phyloP scores from a whole-genome alignment of 2,797 vertebrate species.

The Rachycentron canadum region DNA sequence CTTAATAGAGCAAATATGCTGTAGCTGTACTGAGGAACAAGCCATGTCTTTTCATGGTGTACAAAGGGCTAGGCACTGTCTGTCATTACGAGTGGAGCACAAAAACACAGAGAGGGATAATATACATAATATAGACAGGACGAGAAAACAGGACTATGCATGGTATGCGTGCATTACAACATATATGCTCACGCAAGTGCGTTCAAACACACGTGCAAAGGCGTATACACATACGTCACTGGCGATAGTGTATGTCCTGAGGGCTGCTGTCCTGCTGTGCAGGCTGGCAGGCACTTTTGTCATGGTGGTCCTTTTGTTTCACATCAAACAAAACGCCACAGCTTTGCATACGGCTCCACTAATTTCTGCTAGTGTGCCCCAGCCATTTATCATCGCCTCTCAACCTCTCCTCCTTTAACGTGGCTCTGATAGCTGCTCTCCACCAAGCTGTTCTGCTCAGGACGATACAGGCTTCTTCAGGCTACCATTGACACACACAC shows the following conservation, averaged over 20 bases:
- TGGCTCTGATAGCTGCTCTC: slow-evolving; percentile 77
- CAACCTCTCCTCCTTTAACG: slow-evolving; percentile 74
- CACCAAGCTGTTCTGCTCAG: slow-evolving; percentile 73
- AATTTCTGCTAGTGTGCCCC: slow-evolving; percentile 84
- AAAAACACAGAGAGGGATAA: slow-evolving; percentile 77
- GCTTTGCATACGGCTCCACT: slow-evolving; percentile 85
- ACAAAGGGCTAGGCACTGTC: slow-evolving; percentile 78
- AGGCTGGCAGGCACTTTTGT: slow-evolving; percentile 85
- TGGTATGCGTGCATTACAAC: slow-evolving; percentile 67
- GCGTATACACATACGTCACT: slow-evolving; percentile 46
- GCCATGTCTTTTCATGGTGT: slow-evolving; percentile 70
- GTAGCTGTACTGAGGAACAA: slow-evolving; percentile 67
- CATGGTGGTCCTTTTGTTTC: slow-evolving; percentile 87
- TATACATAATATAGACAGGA: slow-evolving; percentile 74
- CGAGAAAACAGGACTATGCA: slow-evolving; percentile 62
- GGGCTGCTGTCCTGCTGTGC: slow-evolving; percentile 81
- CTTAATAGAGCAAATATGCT: slow-evolving; percentile 82
- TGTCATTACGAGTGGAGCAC: slow-evolving; percentile 72
- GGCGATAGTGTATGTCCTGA: slow-evolving; percentile 77
- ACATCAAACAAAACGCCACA: slow-evolving; percentile 86
- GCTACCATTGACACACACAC: slow-evolving; percentile 60
- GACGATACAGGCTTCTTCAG: slow-evolving; percentile 71
- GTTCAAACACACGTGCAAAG: slow-evolving; percentile 35
- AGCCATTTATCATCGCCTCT: slow-evolving; percentile 84
- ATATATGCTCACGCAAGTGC: slow-evolving; percentile 31